Evolutionary conservation across 2,113 vertebrate genomes (phyloP), one percentile per base, ranked within the genome.

Genomic region (Crocuta crocuta): DNA sequence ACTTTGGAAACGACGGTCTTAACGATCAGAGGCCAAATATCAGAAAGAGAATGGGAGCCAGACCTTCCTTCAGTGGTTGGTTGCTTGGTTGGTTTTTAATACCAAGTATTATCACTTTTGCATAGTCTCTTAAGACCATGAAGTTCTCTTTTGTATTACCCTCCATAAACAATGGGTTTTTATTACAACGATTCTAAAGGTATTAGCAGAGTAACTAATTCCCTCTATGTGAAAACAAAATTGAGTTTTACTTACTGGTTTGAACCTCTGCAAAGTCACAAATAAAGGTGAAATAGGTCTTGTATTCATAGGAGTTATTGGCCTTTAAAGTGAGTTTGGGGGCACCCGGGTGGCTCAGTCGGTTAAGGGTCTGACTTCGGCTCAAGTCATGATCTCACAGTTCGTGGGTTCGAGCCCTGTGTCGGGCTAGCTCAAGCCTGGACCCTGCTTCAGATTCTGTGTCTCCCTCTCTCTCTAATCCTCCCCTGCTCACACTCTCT

Each of bases 231-330:
- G 33, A 92, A 79, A 53, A 95, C 31, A 90, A 91, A 73, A 83
- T 23, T 89, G 26, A 73, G 82, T 96, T 96, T 97, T 89, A 84
- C 70, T 48, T 5, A 74, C 35, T 87, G 15, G 10, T 91, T 96
- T 73, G 63, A 78, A 73, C 45, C 63, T 53, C 39, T 71, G 28
- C 31, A 97, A 86, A 91, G 87, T 92, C 70, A 97, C 45, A 89
- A 93, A 86, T 92, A 97, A 95, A 79, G 79, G 80, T 26, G 31
- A 95, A 96, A 21, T 95, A 73, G 65, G 50, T 90, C 28, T 87
- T 80, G 0, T 70, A 33, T 91, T 97, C 55, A 50, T 74, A 33
- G 13, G 80, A 66, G 63, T 96, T 55, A 92, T 23, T 95, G 74
- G 35, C 74, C 50, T 93, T 97, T 71, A 17, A 50, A 78, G n/a